Percentiles rank a stretch among this genome's conserved stretches.
Conservation (phyloP, 2,888 invertebrate genomes). For the Omphaloscelis lunosa region DNA sequence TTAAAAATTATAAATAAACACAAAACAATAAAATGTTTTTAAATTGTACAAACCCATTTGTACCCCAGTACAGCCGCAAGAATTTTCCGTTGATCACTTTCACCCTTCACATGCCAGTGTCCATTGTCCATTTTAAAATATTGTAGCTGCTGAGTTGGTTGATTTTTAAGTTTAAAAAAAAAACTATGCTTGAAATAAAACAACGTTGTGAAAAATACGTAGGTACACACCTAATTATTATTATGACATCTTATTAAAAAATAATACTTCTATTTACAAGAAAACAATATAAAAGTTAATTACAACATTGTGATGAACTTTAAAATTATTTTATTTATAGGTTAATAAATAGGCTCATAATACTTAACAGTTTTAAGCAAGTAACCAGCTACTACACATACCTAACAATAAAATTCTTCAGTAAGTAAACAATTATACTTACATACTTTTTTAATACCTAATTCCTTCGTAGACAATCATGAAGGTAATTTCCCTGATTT, state of each 20-base stretch:
- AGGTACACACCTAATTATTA: constrained; percentile 41
- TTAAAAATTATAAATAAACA: no score
- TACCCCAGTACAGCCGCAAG: no score
- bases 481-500: background rate
- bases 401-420: background rate
- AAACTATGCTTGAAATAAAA: constrained; percentile 39
- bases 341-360: constrained; percentile 48
- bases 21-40: no score
- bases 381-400: background rate
- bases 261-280: constrained; percentile 43
- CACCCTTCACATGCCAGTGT: background rate
- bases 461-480: background rate
- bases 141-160: background rate
- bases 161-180: background rate
- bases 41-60: no score
- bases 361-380: constrained; percentile 10
- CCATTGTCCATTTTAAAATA: background rate
- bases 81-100: no score
- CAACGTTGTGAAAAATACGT: constrained; percentile 35
- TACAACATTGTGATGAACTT: constrained; percentile 22
- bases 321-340: constrained; percentile 8
- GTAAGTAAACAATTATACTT: background rate
- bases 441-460: background rate
- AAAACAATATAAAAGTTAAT: constrained; percentile 21
- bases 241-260: constrained; percentile 54